Percentiles rank a stretch among this genome's conserved stretches.
These are phyloP conservation scores for Sycophaga agraensis DNA, from an alignment of 1,140 invertebrate species.

Conservation along the genomic window DNA sequence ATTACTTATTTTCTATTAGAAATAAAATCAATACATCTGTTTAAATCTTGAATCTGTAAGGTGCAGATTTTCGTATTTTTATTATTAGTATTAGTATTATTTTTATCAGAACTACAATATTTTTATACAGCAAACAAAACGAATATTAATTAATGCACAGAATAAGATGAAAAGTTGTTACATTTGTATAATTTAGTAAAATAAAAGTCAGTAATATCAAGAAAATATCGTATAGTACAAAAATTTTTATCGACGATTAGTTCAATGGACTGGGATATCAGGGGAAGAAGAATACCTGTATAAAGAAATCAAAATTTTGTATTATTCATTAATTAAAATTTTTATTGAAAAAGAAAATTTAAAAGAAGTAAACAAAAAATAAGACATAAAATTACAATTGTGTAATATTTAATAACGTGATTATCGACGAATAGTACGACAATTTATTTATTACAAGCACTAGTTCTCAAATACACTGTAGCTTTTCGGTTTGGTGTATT, in stretches of 20 bases:
- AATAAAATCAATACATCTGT: too few species aligned
- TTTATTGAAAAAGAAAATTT: constrained; percentile 17
- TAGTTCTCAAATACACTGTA: neutral
- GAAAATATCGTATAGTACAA: neutral
- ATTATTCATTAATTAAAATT: constrained; percentile 8
- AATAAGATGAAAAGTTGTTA: too few species aligned
- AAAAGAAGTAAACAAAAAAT: neutral
- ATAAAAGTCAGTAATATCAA: neutral
- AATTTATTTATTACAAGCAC: constrained; percentile 8
- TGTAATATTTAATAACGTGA: constrained; percentile 17
- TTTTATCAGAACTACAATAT: too few species aligned
- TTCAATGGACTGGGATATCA: neutral
- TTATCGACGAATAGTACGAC: neutral
- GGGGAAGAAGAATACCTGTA: constrained; percentile 7
- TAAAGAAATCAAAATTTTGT: constrained; percentile 1
- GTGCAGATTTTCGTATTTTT: too few species aligned
- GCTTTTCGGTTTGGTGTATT: neutral
- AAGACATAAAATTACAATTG: constrained; percentile 4
- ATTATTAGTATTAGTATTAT: too few species aligned
- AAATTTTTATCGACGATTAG: constrained; percentile 13
- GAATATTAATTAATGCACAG: too few species aligned
- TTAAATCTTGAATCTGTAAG: too few species aligned
- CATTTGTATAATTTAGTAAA: too few species aligned
- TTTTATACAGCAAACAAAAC: too few species aligned
- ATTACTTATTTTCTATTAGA: too few species aligned